Evolutionary conservation across 2,888 invertebrate genomes (phyloP), one percentile per base, ranked within the genome.

Genomic region (Blomia tropicalis): DNA sequence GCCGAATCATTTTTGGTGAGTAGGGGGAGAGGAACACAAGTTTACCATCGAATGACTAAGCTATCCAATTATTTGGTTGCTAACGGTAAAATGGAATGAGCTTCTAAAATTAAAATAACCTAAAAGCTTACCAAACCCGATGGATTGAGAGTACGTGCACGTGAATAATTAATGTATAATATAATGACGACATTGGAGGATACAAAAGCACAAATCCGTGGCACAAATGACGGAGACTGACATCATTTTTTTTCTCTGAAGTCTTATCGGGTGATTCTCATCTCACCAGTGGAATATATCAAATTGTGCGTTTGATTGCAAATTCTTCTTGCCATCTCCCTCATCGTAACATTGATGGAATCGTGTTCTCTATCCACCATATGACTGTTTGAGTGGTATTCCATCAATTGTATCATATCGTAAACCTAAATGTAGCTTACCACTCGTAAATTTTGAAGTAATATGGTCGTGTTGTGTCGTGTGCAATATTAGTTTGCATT

Each of bases 281-380:
- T 36, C 36, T 36, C n/a, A n/a, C 36, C 36, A 17, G 36, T 36
- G 7, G 17, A 17, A 36, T 11, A 36, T 36, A 36, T 47, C 51
- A 14, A 47, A 47, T 47, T 22, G 51, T 47, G 51, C 51, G 27
- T 47, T 47, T 47, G 51, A 47, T 47, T 47, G 51, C 51, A 36
- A 36, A 36, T 36, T 36, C 36, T 36, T 36, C 7, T 17, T 36
- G 7, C 17, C 36, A 36, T n/a, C n/a, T n/a, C n/a, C n/a, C n/a
- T n/a, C n/a, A n/a, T n/a, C n/a, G n/a, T n/a, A n/a, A n/a, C n/a
- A n/a, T n/a, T n/a, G n/a, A n/a, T n/a, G n/a, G n/a, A n/a, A n/a
- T n/a, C n/a, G n/a, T n/a, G n/a, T n/a, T n/a, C n/a, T n/a, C n/a
- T n/a, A n/a, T n/a, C n/a, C n/a, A n/a, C n/a, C n/a, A n/a, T n/a